Percentiles rank a stretch among this genome's conserved stretches.
Evolutionary conservation across 2,113 vertebrate genomes (phyloP).

Genomic region (Bombycilla garrulus): DNA sequence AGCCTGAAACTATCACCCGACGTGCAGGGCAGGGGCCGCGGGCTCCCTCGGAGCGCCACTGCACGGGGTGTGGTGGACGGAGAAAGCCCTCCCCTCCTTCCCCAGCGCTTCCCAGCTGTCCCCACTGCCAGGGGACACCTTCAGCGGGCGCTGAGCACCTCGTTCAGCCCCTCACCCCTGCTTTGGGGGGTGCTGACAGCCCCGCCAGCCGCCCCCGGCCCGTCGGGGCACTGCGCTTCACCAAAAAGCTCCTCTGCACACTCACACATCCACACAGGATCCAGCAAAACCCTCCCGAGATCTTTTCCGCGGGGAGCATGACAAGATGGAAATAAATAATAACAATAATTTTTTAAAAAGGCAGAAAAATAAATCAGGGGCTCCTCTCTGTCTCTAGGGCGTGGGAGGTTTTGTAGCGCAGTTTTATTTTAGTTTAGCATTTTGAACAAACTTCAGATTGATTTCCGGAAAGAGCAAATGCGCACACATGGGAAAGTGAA

Average conservation of each 20-base stretch:
- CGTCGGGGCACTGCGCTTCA: not conserved
- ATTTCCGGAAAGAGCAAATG: constrained; percentile 46
- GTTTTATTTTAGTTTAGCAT: constrained; percentile 38
- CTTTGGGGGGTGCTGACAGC: not conserved
- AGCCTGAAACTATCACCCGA: not conserved
- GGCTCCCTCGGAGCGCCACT: not conserved
- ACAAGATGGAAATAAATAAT: not conserved
- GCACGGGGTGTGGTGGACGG: rapidly evolving
- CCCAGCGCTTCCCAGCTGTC: not conserved
- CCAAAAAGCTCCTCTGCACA: not conserved
- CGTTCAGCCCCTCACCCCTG: not conserved
- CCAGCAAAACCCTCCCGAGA: not conserved
- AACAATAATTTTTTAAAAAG: not conserved
- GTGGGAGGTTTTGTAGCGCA: constrained; percentile 8
- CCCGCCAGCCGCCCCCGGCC: not conserved
- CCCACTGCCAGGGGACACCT: not conserved
- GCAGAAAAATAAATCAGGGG: not conserved
- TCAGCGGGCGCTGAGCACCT: not conserved
- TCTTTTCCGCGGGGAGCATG: not conserved
- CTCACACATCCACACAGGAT: not conserved
- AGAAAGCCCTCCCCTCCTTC: not conserved
- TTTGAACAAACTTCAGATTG: constrained; percentile 34
- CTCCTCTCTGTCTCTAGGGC: not conserved
- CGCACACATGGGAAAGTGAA: constrained; percentile 37
- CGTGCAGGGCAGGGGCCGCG: not conserved